These are phyloP conservation scores for Lucifuga dentata DNA, from an alignment of 2,113 vertebrate species.

Conservation along the genomic window DNA sequence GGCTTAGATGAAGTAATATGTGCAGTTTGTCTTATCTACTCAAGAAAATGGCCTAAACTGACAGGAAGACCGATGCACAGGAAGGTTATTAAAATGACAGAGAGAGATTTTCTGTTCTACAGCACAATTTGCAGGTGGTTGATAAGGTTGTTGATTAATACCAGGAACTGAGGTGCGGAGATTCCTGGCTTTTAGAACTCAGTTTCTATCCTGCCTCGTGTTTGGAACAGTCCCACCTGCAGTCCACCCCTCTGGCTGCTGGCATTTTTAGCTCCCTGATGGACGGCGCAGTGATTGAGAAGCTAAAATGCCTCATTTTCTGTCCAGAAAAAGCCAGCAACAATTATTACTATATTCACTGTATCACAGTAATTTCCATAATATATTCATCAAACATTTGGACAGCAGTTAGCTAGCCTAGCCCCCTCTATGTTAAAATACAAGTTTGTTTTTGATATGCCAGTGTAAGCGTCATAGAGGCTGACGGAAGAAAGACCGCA, in stretches of 20 bases:
- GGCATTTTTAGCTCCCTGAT: slow-evolving; percentile 43
- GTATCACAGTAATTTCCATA: slow-evolving; percentile 42
- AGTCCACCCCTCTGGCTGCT: not conserved
- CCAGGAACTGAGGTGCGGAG: not conserved
- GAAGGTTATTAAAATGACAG: too few species aligned
- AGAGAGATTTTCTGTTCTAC: too few species aligned
- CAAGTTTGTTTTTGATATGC: too few species aligned
- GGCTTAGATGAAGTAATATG: too few species aligned
- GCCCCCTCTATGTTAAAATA: too few species aligned
- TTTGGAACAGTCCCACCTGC: not conserved
- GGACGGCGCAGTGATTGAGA: slow-evolving; percentile 41
- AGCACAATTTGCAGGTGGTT: too few species aligned
- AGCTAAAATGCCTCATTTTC: slow-evolving; percentile 32
- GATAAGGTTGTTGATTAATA: not conserved
- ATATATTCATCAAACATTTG: slow-evolving; percentile 5
- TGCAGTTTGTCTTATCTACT: too few species aligned
- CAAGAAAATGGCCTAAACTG: too few species aligned
- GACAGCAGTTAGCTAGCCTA: too few species aligned
- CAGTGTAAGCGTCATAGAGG: not conserved
- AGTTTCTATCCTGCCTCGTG: not conserved
- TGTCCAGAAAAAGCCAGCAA: slow-evolving; percentile 20
- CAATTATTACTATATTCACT: slow-evolving; percentile 32
- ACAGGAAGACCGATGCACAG: too few species aligned
- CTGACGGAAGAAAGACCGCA: too few species aligned
- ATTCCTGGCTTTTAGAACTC: slow-evolving; percentile 19